Base-by-base conservation (phyloP, 2,113 vertebrate species). In the Hydropotes inermis region DNA sequence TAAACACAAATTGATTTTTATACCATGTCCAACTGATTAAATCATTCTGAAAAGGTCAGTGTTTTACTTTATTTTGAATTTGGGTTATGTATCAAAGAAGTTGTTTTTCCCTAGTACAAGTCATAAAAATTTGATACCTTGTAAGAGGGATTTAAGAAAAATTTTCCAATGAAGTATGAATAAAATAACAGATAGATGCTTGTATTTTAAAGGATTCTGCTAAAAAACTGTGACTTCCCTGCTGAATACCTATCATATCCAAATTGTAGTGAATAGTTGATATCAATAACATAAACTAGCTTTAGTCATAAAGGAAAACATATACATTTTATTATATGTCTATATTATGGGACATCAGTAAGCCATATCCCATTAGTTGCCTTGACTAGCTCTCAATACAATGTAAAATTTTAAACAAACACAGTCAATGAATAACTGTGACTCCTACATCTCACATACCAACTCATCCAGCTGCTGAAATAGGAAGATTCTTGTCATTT, bases 1-100 rank as follows among this genome's bases (percentile, higher is more conserved):
- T 84, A 89, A 93, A 87, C 33, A 81, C 39, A 89, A 91, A 95
- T 55, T 95, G 60, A 91, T 64, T 95, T 96, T 96, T 55, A 93
- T 57, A 45, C 14, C 47, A 50, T 87, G 39, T 91, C 25, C 28
- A 95, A 93, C 17, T 82, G 94, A 91, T 70, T 91, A 93, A 96
- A 86, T 9, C 43, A 91, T 74, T 67, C 52, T 92, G 83, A 93
- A 96, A 97, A 97, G 47, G 54, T 94, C 93, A 94, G 2, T 93
- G 57, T 84, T 97, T 89, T 86, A 89, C 13, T 95, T 96, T 96
- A 27, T 47, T 91, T 89, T 97, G 23, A 86, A 58, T 84, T 83
- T 54, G 5, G 7, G 47, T 92, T 87, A 84, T 27, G 9, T 16
- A 58, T 91, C 78, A 86, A 83, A 94, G 15, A 89, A 89, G n/a